Base-by-base conservation (phyloP, 2,113 vertebrate species). In the Furnarius figulus region DNA sequence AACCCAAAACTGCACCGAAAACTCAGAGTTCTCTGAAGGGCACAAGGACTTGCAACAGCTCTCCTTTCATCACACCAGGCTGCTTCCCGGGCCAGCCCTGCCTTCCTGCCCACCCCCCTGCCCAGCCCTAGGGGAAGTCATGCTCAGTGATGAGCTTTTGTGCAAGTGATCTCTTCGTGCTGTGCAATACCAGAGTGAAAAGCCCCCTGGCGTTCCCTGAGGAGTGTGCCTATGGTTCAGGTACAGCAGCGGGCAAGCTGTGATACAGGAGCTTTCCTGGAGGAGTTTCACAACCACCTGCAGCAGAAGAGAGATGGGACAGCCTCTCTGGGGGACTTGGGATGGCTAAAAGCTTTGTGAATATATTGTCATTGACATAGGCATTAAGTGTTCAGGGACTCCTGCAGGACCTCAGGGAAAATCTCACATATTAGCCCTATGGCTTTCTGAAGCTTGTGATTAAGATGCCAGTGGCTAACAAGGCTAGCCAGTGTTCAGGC, bases 201-300 rank as follows among this genome's bases (percentile, higher is more conserved):
- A 82, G 14, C 5, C 7, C 47, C 31, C 18, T 3, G 0, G 22
- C 6, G 5, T 66, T 13, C 40, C 19, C 24, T 5, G 9, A 56
- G 40, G 49, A 76, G 30, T 23, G 12, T 1, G 4, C 12, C 22
- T 58, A 3, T 42, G 17, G 55, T 39, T 90, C 1, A 3, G 50
- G 39, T 72, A 44, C 0, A 0, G 30, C 49, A 40, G 61, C 12
- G 47, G 39, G 40, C 3, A 3, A 77, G 31, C 0, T 0, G 12
- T 2, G 2, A 56, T 47, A 18, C 5, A 7, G 52, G 30, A 82
- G 62, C n/a, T 82, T 85, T 44, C 66, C 50, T 47, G 20, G 6
- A 53, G 10, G 6, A 9, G 8, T 75, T 39, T 63, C 40, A 73
- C 28, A 73, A 42, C 10, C 14, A 24, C 31, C 46, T 14, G 14